phyloP scores from a whole-genome alignment of 2,888 invertebrate genomes.

The Altica lythri region DNA sequence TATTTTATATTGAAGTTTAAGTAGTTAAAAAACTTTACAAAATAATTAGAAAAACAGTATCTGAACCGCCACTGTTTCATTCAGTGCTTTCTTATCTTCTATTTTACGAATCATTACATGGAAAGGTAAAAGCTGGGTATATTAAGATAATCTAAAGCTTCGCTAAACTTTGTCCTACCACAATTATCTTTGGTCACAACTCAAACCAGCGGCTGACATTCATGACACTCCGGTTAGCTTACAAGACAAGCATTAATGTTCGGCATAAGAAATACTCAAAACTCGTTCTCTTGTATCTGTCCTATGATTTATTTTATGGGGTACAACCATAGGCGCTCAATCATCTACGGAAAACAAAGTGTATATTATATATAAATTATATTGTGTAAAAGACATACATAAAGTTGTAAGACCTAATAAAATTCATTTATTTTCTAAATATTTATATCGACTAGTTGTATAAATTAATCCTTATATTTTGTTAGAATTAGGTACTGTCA shows the following conservation, averaged over 20 bases:
- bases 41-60: too few species aligned
- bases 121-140: conserved; percentile 42
- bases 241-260: conserved; percentile 32
- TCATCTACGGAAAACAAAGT: too few species aligned
- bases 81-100: conserved; percentile 36
- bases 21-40: too few species aligned
- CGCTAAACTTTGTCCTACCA: conserved; percentile 40
- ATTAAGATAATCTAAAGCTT: conserved; percentile 43
- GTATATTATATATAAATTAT: too few species aligned
- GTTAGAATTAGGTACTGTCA: too few species aligned
- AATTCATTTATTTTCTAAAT: too few species aligned
- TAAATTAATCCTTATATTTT: too few species aligned
- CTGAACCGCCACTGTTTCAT: conserved; percentile 16
- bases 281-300: neutral
- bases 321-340: neutral
- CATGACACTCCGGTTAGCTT: conserved; percentile 38
- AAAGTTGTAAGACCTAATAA: too few species aligned
- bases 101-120: conserved; percentile 42
- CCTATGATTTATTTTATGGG: conserved; percentile 5
- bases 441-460: too few species aligned
- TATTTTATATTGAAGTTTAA: too few species aligned
- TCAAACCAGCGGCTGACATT: conserved; percentile 42
- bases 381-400: too few species aligned
- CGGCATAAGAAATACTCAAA: conserved; percentile 1
- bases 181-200: conserved; percentile 43